A percentile compares a stretch with the other conserved stretches of the same genome.
These are phyloP conservation scores for Labroides dimidiatus DNA, from an alignment of 2,797 vertebrate genomes.

Conservation along the genomic window DNA sequence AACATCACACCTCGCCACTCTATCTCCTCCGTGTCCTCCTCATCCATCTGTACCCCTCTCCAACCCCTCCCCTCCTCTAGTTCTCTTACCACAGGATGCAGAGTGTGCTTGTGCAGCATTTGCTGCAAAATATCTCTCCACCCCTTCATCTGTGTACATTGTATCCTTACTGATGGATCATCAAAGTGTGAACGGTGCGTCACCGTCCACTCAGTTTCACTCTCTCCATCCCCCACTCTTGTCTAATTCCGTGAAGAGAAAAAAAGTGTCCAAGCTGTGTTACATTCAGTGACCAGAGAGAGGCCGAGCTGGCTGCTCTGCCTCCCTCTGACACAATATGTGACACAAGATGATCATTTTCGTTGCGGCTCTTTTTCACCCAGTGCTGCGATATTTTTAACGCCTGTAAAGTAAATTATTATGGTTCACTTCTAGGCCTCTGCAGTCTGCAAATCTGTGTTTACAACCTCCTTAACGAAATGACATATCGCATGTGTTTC, in stretches of 20 bases:
- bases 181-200: conserved; percentile 19
- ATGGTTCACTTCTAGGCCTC: conserved; percentile 56
- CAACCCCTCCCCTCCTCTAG: neutral
- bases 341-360: conserved; percentile 35
- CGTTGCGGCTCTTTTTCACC: conserved; percentile 37
- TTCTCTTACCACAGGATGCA: conserved; percentile 18
- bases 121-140: conserved; percentile 36
- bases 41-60: conserved; percentile 32
- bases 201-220: conserved; percentile 13
- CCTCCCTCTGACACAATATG: conserved; percentile 49
- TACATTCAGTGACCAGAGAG: conserved; percentile 41
- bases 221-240: neutral
- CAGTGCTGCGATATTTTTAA: conserved; percentile 23
- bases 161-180: conserved; percentile 3
- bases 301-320: conserved; percentile 38
- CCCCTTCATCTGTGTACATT: conserved; percentile 38
- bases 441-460: conserved; percentile 55
- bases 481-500: conserved; percentile 28
- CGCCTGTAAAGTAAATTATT: conserved; percentile 57
- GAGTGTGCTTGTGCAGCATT: conserved; percentile 37
- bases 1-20: conserved; percentile 70
- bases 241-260: conserved; percentile 43
- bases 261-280: conserved; percentile 36
- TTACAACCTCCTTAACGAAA: conserved; percentile 51
- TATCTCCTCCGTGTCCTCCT: conserved; percentile 28